Conservation (phyloP, 1,140 invertebrate species). For the Artemia franciscana region DNA sequence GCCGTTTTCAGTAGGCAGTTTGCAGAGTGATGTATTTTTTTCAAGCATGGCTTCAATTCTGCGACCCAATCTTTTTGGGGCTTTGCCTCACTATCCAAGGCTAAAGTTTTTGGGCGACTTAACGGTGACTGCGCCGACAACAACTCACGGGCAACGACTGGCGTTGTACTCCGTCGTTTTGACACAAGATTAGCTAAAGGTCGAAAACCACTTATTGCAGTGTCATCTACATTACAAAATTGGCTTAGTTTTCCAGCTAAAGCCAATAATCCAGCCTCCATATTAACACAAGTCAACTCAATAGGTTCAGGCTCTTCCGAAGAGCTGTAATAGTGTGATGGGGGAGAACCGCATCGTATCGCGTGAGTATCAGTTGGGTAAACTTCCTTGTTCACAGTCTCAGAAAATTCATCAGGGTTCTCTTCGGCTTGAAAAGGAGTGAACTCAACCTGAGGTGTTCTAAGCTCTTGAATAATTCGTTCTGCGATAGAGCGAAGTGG, state of each 20-base stretch:
- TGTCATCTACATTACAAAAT: background rate
- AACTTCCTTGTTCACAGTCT: background rate
- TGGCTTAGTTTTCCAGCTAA: conserved; percentile 3
- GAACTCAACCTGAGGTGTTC: background rate
- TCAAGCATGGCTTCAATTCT: conserved; percentile 50
- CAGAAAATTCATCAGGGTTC: background rate
- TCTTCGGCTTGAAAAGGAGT: background rate
- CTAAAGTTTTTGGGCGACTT: background rate
- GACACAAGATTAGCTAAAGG: background rate
- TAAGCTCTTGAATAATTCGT: background rate
- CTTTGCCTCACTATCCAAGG: background rate
- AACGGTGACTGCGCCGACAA: background rate
- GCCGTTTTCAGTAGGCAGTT: conserved; percentile 57
- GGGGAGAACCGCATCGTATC: conserved; percentile 42
- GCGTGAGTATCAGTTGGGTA: conserved; percentile 33
- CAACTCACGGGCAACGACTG: conserved; percentile 2
- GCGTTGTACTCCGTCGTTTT: conserved; percentile 9
- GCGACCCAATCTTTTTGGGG: conserved; percentile 42
- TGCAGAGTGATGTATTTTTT: conserved; percentile 52
- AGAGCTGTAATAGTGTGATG: conserved; percentile 53
- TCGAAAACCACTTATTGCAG: background rate
- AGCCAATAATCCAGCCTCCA: conserved; percentile 35
- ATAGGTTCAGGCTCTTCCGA: conserved; percentile 55
- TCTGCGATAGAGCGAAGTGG: conserved; percentile 5
- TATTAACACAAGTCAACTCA: conserved; percentile 66